Evolutionary conservation across 2,113 vertebrate genomes (phyloP).

Genomic region (Anoura caudifer): DNA sequence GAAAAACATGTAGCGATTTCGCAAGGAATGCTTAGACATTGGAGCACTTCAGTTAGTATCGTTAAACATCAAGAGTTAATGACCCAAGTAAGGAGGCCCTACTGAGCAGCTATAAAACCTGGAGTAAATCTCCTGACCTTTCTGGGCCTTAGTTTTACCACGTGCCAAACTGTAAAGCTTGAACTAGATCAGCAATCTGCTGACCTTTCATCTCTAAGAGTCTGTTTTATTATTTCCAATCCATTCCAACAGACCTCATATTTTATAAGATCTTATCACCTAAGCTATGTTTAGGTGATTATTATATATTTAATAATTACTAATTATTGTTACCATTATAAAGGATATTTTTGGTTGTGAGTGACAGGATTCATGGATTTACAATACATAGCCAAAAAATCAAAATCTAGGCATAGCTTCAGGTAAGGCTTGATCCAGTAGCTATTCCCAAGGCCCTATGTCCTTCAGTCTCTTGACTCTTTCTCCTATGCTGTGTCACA

Average conservation of each 20-base stretch:
- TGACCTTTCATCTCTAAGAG: background rate
- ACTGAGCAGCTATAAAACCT: background rate
- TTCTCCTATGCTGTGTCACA: background rate
- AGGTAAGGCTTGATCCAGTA: slow-evolving; percentile 45
- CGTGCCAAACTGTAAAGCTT: background rate
- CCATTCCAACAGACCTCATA: background rate
- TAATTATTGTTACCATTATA: background rate
- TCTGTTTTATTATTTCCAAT: slow-evolving; percentile 30
- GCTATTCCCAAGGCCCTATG: background rate
- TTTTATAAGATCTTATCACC: slow-evolving; percentile 6
- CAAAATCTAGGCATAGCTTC: background rate
- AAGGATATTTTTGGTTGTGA: slow-evolving; percentile 4
- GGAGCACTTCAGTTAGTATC: background rate
- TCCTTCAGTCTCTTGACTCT: background rate
- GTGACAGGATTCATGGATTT: background rate
- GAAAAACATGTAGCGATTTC: background rate
- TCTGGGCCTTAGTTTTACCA: background rate
- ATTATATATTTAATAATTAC: background rate
- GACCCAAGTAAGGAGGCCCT: background rate
- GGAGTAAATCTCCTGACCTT: background rate
- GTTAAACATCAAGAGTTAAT: background rate
- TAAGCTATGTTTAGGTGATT: background rate
- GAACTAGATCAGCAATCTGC: background rate
- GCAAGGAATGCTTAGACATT: background rate
- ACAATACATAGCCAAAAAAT: background rate